Evolutionary conservation across 2,113 vertebrate species (phyloP), one percentile per base, ranked within the genome.

Genomic region (Mormoops blainvillei): DNA sequence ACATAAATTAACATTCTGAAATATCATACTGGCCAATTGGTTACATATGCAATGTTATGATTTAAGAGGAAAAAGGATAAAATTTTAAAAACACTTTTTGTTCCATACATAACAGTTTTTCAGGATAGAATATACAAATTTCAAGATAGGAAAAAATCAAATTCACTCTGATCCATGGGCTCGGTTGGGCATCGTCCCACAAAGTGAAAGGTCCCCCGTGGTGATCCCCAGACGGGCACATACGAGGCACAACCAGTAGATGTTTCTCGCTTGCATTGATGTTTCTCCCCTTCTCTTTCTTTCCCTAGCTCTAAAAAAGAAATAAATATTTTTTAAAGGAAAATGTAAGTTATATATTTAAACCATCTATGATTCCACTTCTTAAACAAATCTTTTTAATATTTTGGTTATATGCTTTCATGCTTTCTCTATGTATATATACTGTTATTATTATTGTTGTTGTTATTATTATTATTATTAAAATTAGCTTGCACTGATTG

Each of bases 341-440:
- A 94, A 96, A 91, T 86, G 76, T 31, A 92, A 94, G 89, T 63
- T 48, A 26, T 63, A 1, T 61, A n/a, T 83, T 89, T 71, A 67
- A 89, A 41, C 3, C 38, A 83, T 36, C 33, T 84, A 38, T 85
- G 14, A 81, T 48, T 22, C 7, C 67, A 24, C 2, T 15, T 74
- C 9, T 87, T 68, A 74, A 58, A 67, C 87, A 90, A 56, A 6
- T 77, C 11, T 67, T 83, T 77, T 87, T 65, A 74, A 28, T 87
- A 80, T 77, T 94, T 86, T 65, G 14, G 4, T 56, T 73, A 50
- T 78, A 43, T 45, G 28, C 20, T 86, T 83, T 77, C 4, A 91
- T 0, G 58, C 24, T 43, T 76, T 71, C 31, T 81, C 15, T 71
- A 5, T 52, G n/a, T 5, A 33, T 45, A 48, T n/a, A 3, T 86